phyloP scores from a whole-genome alignment of 2,113 vertebrate genomes.

The Neotoma lepida region DNA sequence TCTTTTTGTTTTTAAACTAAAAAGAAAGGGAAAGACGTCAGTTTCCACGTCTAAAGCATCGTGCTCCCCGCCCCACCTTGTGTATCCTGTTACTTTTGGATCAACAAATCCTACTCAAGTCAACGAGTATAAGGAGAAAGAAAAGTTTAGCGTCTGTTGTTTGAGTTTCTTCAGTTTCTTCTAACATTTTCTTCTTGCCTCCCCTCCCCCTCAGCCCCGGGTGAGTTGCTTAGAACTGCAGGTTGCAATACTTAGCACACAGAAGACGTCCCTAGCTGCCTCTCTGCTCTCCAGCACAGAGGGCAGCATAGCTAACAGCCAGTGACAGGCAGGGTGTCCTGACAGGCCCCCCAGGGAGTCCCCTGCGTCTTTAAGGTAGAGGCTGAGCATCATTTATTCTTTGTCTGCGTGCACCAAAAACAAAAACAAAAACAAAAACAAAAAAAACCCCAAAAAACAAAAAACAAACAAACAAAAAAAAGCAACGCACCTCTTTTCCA shows the following conservation, averaged over 20 bases:
- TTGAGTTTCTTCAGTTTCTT: not conserved
- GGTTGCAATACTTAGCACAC: not conserved
- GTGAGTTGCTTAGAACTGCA: constrained; percentile 50
- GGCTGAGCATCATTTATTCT: constrained; percentile 2
- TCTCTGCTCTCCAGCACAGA: not conserved
- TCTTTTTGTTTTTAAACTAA: not conserved
- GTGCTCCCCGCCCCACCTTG: not conserved
- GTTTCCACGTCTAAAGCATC: not conserved
- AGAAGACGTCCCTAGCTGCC: too few species aligned
- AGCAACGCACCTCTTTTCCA: not conserved
- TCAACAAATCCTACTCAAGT: not conserved
- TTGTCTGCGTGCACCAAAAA: not conserved
- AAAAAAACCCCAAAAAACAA: too few species aligned
- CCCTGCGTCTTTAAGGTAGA: not conserved
- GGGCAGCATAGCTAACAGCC: not conserved
- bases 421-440: not conserved
- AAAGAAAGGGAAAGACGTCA: not conserved
- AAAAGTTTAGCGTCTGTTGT: not conserved
- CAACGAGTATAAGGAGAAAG: not conserved
- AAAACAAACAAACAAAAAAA: too few species aligned
- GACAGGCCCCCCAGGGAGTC: not conserved
- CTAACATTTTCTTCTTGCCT: not conserved
- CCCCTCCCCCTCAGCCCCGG: not conserved
- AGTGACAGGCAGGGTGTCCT: not conserved
- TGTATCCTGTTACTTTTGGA: constrained; percentile 1